Evolutionary conservation across 1,140 invertebrate genomes (phyloP), one percentile per base, ranked within the genome.

Genomic region (Papilio glaucus): DNA sequence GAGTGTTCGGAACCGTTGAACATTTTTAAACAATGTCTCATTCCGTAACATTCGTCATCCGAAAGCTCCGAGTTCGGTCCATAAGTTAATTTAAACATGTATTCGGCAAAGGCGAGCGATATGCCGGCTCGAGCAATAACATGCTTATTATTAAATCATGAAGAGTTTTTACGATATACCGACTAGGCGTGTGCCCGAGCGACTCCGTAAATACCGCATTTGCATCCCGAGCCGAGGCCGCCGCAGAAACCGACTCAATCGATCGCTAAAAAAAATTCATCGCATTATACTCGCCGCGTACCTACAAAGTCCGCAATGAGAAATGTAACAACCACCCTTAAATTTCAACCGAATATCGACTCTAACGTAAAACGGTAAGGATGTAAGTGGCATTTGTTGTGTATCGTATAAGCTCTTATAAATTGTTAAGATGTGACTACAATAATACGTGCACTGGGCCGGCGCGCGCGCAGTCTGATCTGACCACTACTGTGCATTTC

Each of bases 401-500:
- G 37, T 7, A 81, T 76, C 74, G 78, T 77, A 86, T 91, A 89
- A 79, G 88, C 72, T 82, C 73, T 85, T 86, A 70, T 82, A 74
- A 78, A 76, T 72, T 74, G 74, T 61, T 73, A 68, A 87, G 84
- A 83, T 86, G 85, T 84, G 83, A 85, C 85, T 85, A 86, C 86
- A 90, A 89, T 91, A 88, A 91, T 88, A 89, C 88, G 87, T 91
- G 88, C 90, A 90, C 82, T 86, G 89, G 90, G 88, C 85, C 87
- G 88, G 88, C 89, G 89, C 89, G 89, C 88, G 89, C 89, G 91
- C 88, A 84, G 76, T 86, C 86, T 86, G 86, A 87, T 93, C 91
- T 91, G 92, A 93, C 90, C 91, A 91, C 93, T 94, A 91, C 93
- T 93, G 93, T 94, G 90, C 92, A 94, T 89, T 94, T 94, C 92